Evolutionary conservation across 2,113 vertebrate genomes (phyloP), one percentile per base, ranked within the genome.

Genomic region (Lycocorax pyrrhopterus): DNA sequence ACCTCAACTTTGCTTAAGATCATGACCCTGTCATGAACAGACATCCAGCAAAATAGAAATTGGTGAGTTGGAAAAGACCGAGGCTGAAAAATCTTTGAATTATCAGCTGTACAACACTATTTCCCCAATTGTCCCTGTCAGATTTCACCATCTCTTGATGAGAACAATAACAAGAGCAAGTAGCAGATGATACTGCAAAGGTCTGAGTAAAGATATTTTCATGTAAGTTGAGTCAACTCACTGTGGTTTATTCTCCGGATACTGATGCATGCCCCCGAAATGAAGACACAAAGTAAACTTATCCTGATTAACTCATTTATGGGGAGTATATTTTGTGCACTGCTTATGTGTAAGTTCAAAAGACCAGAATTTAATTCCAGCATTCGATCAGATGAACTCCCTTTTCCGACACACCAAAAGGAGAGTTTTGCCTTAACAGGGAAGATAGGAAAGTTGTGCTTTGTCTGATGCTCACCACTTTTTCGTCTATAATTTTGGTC

Each of bases 351-450:
- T 39, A 62, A 32, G 20, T 33, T 52, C 46, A 71, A n/a, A 84
- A 78, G 37, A 37, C 2, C 3, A 18, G 32, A 53, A 63, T 78
- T 71, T 58, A 33, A 53, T 79, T 85, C 86, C 29, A 82, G 26
- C 12, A 7, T 30, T 85, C 0, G 0, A 55, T 62, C 13, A 37
- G 29, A 53, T 22, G 12, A 59, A 29, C 20, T 87, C 44, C 5
- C 11, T 56, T 64, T 80, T 68, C 44, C 79, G 52, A 53, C 6
- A 41, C 14, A 33, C 5, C n/a, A 82, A 84, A 73, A 16, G 12
- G 62, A 68, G 44, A 46, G 3, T 7, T 64, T 80, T 64, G 1
- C 0, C 25, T 46, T 73, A 52, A 19, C 4, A 51, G 20, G 5
- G 16, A 44, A 53, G 43, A 37, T 1, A 10, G 16, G 7, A 78